These are phyloP conservation scores for Strigops habroptila DNA, from an alignment of 2,113 vertebrate genomes.

Conservation along the genomic window DNA sequence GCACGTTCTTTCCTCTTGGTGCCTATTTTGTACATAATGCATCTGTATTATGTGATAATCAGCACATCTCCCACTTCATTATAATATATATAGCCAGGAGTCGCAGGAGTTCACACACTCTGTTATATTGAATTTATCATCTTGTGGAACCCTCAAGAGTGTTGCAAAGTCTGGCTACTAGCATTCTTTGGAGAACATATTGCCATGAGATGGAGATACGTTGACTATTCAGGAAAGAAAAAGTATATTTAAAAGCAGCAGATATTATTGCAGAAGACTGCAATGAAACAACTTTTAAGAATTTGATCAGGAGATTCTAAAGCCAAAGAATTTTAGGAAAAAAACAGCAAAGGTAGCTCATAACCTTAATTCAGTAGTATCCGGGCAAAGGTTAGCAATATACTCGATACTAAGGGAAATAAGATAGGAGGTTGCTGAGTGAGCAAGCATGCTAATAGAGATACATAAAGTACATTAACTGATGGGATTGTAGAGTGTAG, in stretches of 20 bases:
- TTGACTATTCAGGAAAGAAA: slow-evolving; percentile 55
- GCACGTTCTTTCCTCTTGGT: slow-evolving; percentile 44
- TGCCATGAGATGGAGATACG: slow-evolving; percentile 21
- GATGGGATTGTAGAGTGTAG: background rate
- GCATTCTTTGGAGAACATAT: slow-evolving; percentile 23
- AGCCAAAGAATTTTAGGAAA: slow-evolving; percentile 7
- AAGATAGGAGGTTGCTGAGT: slow-evolving; percentile 9
- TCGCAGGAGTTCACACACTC: slow-evolving; percentile 13
- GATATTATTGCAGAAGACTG: slow-evolving; percentile 30
- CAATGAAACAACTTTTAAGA: slow-evolving; percentile 55
- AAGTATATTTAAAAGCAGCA: slow-evolving; percentile 32
- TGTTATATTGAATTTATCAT: slow-evolving; percentile 58
- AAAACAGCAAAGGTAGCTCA: background rate
- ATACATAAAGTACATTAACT: slow-evolving; percentile 1
- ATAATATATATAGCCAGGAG: background rate
- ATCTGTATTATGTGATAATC: slow-evolving; percentile 69
- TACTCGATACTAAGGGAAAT: background rate
- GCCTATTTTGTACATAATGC: slow-evolving; percentile 50
- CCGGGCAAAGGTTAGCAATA: slow-evolving; percentile 18
- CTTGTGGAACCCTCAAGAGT: slow-evolving; percentile 31
- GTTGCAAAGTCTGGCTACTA: slow-evolving; percentile 44
- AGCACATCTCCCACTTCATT: slow-evolving; percentile 58
- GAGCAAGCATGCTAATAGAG: slow-evolving; percentile 19
- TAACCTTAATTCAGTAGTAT: slow-evolving; percentile 9
- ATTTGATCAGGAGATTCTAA: slow-evolving; percentile 13